Evolutionary conservation across 2,113 vertebrate species (phyloP).

Genomic region (Heteronetta atricapilla): DNA sequence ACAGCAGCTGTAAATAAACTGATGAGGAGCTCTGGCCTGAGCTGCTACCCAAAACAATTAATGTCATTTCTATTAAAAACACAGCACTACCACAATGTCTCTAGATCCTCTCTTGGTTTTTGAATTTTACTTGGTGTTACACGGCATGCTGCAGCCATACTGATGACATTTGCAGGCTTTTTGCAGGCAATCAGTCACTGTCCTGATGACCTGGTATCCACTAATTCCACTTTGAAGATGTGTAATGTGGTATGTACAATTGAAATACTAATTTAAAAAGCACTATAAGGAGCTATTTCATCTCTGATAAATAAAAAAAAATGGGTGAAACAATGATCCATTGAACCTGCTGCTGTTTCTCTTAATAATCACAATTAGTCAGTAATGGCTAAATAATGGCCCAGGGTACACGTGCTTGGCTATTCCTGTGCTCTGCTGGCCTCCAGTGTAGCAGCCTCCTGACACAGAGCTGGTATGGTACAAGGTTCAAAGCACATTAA

Average conservation of each 20-base stretch:
- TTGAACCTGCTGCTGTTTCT: neutral
- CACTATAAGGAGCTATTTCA: neutral
- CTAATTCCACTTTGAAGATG: neutral
- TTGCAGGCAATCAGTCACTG: neutral
- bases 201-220: neutral
- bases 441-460: neutral
- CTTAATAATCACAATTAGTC: neutral
- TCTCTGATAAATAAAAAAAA: neutral
- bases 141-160: neutral
- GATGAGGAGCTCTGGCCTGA: neutral
- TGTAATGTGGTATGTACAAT: neutral
- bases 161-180: neutral
- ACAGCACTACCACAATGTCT: neutral
- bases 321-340: neutral
- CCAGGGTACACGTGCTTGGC: accelerated
- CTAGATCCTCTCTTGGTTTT: neutral
- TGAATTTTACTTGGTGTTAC: neutral
- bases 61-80: neutral
- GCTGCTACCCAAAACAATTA: neutral
- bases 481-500: neutral
- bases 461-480: neutral
- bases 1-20: neutral
- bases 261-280: neutral
- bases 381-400: accelerated
- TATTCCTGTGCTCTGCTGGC: neutral